phyloP scores from a whole-genome alignment of 2,113 vertebrate species.

The Sinocyclocheilus maitianheensis region DNA sequence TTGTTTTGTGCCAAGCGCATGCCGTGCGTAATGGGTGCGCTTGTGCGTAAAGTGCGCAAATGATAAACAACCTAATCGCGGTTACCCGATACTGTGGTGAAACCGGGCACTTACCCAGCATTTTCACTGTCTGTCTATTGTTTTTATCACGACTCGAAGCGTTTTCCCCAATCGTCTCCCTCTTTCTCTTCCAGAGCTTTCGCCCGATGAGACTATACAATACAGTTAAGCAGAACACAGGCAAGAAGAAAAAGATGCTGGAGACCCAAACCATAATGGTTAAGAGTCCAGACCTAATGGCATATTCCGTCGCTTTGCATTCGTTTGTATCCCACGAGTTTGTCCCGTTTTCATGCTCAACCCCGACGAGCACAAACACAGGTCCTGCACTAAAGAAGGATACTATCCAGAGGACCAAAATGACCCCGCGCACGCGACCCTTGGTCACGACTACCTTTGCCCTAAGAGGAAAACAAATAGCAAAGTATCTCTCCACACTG shows the following conservation, averaged over 20 bases:
- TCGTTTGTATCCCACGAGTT: conserved; percentile 85
- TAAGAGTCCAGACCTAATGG: conserved; percentile 90
- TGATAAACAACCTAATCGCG: not conserved
- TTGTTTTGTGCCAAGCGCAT: conserved; percentile 26
- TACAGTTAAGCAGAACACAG: conserved; percentile 93
- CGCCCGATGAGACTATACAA: conserved; percentile 95
- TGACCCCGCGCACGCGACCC: conserved; percentile 86
- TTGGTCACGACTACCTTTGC: conserved; percentile 94
- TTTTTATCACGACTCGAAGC: conserved; percentile 84
- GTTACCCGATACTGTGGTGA: not conserved
- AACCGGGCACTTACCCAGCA: conserved; percentile 83
- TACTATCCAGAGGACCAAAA: conserved; percentile 89
- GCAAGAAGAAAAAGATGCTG: conserved; percentile 93
- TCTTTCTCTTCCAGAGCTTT: conserved; percentile 86
- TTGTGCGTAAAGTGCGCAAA: conserved; percentile 27
- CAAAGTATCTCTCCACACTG: conserved; percentile 93
- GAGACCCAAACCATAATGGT: conserved; percentile 95
- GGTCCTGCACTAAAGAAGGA: conserved; percentile 89
- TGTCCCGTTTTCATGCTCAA: conserved; percentile 84
- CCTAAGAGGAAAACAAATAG: conserved; percentile 91
- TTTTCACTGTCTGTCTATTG: conserved; percentile 94
- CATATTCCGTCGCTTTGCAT: conserved; percentile 91
- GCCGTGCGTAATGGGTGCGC: conserved; percentile 12
- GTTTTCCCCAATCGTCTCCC: conserved; percentile 78
- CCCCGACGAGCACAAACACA: conserved; percentile 92